Percentiles rank a stretch among this genome's conserved stretches.
These are phyloP conservation scores for Etia nguti DNA, from an alignment of 2,113 vertebrate genomes.

Conservation along the genomic window DNA sequence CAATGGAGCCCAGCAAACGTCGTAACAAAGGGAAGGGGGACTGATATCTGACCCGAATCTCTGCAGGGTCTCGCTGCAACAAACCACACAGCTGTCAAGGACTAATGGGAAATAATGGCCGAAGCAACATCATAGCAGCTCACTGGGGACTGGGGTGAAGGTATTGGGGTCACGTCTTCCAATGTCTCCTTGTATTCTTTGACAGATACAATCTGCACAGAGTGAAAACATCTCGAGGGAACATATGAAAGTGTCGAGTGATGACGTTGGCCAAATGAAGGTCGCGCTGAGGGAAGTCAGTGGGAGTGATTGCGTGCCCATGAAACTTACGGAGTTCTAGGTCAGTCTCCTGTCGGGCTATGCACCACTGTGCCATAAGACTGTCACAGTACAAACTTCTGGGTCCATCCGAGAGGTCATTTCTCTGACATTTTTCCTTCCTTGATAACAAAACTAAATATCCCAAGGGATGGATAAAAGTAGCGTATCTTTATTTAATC, in stretches of 20 bases:
- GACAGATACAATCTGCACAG: background rate
- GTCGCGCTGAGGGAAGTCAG: background rate
- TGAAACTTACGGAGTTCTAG: background rate
- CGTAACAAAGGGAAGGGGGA: background rate
- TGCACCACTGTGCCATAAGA: background rate
- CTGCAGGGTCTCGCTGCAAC: background rate
- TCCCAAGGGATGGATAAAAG: background rate
- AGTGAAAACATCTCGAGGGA: background rate
- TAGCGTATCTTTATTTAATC: background rate
- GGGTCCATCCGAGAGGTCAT: background rate
- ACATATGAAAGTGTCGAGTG: background rate
- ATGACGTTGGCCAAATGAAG: background rate
- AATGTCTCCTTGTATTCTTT: background rate
- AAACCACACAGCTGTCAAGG: slow-evolving; percentile 23
- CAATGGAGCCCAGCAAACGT: background rate
- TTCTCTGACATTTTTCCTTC: background rate
- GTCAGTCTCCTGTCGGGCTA: background rate
- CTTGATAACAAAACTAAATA: background rate
- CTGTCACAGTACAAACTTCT: background rate
- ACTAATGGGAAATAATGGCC: slow-evolving; percentile 55
- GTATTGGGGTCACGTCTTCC: slow-evolving; percentile 26
- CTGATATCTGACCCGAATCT: slow-evolving; percentile 3
- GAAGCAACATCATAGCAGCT: background rate
- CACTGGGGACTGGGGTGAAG: background rate
- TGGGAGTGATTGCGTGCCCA: background rate